Conservation (phyloP, 2,888 invertebrate species). For the Dexiosoma caninum region DNA sequence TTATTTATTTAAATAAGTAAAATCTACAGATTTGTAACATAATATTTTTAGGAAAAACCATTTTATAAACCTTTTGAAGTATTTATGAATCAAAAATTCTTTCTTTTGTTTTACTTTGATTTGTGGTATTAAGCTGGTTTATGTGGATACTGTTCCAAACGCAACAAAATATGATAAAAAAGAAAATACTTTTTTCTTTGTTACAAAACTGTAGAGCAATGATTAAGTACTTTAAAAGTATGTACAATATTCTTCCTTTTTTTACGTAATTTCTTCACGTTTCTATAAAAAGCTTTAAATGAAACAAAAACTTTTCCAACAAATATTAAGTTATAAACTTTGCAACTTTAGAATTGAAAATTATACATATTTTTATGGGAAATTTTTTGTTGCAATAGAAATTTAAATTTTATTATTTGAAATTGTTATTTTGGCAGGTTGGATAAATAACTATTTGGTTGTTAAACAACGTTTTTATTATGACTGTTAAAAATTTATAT, state of each 20-base stretch:
- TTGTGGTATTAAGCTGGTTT: too few species aligned
- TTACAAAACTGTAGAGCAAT: too few species aligned
- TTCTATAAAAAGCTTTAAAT: not conserved
- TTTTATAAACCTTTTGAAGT: too few species aligned
- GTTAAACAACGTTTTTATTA: not conserved
- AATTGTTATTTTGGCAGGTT: not conserved
- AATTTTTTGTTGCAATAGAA: not conserved
- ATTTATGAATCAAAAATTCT: too few species aligned
- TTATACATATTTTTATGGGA: not conserved
- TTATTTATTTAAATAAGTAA: too few species aligned
- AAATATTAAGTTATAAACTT: not conserved
- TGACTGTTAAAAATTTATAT: not conserved
- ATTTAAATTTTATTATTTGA: not conserved
- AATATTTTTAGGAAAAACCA: too few species aligned
- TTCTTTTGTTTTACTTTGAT: too few species aligned
- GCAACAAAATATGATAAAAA: too few species aligned
- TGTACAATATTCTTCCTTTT: not conserved
- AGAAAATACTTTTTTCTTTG: too few species aligned
- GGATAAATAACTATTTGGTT: not conserved
- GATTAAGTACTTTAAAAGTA: too few species aligned
- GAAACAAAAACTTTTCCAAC: not conserved
- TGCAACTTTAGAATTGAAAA: not conserved
- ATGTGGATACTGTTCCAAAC: too few species aligned
- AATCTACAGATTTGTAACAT: too few species aligned
- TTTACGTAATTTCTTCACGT: not conserved